Evolutionary conservation across 2,888 invertebrate species (phyloP), one percentile per base, ranked within the genome.

Genomic region (Drosophila crucigera): DNA sequence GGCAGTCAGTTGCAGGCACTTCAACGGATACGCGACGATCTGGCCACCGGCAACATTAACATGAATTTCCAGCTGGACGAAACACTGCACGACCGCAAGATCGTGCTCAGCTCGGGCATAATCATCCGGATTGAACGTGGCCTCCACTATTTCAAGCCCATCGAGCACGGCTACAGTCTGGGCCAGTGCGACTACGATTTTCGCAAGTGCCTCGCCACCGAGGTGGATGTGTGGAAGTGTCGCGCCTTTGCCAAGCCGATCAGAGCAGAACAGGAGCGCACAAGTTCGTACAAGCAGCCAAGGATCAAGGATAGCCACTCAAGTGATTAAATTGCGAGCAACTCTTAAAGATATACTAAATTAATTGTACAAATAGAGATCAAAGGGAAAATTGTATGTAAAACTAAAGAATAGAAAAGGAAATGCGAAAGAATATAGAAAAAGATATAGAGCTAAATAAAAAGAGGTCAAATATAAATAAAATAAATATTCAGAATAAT

Each of bases 121-220:
- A 95, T 97, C 19, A 96, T 98, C 61, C 98, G 98, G 94, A 97
- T 98, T 72, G 98, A 98, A 6, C 94, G 98, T 89, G 98, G 98
- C 0, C 93, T 98, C 72, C 97, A 98, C 92, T 97, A 96, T 90
- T 98, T 96, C 91, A 97, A 97, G 93, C 94, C 96, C 0, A 95
- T 95, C 30, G 95, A 95, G 64, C 96, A 96, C 91, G 96, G 96
- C 89, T 94, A 95, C 19, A 65, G 43, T 2, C 91, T 98, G 2
- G 98, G 98, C 1, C 94, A 95, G 49, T 96, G 95, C 89, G 97
- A 98, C 88, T 94, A 96, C 85, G 96, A 97, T 89, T 94, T 98
- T 43, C 94, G 98, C 76, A 95, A 94, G 4, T 98, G 98, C 90
- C 95, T 96, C 83, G 96, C 97, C 92, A 98, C 98, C 0, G 97